A percentile compares a stretch with the other conserved stretches of the same genome.
Conservation (phyloP, 2,797 vertebrate species). For the Anisognathus igniventris region DNA sequence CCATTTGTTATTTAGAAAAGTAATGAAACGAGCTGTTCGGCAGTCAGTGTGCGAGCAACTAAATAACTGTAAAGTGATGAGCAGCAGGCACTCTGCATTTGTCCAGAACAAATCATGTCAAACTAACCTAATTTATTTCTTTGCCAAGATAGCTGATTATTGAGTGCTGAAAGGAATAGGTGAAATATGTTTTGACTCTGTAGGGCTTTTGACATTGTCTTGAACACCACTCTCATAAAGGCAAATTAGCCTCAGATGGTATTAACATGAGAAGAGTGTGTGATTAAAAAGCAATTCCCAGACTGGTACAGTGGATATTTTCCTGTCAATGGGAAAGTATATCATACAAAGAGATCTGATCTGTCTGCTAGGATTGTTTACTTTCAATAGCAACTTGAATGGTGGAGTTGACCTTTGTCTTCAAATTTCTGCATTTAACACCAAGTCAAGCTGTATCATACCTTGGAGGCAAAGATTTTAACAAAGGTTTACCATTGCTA, state of each 20-base stretch:
- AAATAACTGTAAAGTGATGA: not conserved
- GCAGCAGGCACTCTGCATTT: not conserved
- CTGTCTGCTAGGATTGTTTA: not conserved
- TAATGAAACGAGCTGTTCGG: not conserved
- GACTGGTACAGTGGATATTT: not conserved
- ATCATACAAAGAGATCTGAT: not conserved
- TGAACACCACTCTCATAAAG: not conserved
- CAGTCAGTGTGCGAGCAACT: not conserved
- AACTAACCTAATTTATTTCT: conserved; percentile 23
- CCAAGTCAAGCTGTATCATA: not conserved
- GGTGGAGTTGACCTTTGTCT: not conserved
- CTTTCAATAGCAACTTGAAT: not conserved
- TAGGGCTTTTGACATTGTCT: not conserved
- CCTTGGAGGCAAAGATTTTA: not conserved
- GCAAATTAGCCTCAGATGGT: not conserved
- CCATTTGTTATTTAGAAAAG: not conserved
- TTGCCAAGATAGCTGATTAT: not conserved
- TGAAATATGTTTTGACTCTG: not conserved
- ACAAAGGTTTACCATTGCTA: not conserved
- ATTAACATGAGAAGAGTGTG: not conserved
- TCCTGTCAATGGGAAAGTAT: not conserved
- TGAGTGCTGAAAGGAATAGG: conserved; percentile 4
- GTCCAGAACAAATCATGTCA: not conserved
- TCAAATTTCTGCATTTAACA: not conserved
- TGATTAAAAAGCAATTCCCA: not conserved